Conservation (phyloP, 92 coral and sea anemone genomes). For the Parazoanthus atlanticus region DNA sequence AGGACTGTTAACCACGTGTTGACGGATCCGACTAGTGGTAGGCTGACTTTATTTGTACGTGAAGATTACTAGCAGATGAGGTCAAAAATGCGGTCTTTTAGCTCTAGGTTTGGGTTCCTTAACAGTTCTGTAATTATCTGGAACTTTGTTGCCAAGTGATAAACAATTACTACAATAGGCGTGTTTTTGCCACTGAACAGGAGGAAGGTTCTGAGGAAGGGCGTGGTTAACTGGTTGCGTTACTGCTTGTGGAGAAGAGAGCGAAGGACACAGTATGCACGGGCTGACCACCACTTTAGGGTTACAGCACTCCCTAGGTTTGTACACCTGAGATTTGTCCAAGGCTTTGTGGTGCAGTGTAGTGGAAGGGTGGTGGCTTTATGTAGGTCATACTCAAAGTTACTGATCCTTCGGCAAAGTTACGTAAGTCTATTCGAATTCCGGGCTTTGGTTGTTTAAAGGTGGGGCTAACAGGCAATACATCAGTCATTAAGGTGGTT, state of each 20-base stretch:
- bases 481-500: too few species aligned
- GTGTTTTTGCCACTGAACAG: constrained; percentile 33
- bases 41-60: too few species aligned
- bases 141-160: too few species aligned
- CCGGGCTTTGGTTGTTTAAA: too few species aligned
- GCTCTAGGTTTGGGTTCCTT: background rate
- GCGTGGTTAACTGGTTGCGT: constrained; percentile 57
- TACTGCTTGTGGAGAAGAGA: constrained; percentile 80
- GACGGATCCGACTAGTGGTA: too few species aligned
- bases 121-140: background rate
- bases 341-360: background rate
- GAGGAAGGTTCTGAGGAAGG: constrained; percentile 53
- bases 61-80: too few species aligned
- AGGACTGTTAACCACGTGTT: too few species aligned
- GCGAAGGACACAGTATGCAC: constrained; percentile 68
- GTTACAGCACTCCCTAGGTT: constrained; percentile 80
- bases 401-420: background rate
- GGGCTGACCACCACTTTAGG: constrained; percentile 76
- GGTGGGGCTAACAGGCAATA: too few species aligned
- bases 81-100: too few species aligned
- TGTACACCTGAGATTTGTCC: background rate
- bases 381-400: too few species aligned
- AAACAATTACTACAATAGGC: too few species aligned
- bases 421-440: too few species aligned
- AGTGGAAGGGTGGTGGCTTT: background rate